Percentiles rank a stretch among this genome's conserved stretches.
These are phyloP conservation scores for Tragelaphus buxtoni DNA, from an alignment of 2,113 vertebrate species.

Conservation along the genomic window DNA sequence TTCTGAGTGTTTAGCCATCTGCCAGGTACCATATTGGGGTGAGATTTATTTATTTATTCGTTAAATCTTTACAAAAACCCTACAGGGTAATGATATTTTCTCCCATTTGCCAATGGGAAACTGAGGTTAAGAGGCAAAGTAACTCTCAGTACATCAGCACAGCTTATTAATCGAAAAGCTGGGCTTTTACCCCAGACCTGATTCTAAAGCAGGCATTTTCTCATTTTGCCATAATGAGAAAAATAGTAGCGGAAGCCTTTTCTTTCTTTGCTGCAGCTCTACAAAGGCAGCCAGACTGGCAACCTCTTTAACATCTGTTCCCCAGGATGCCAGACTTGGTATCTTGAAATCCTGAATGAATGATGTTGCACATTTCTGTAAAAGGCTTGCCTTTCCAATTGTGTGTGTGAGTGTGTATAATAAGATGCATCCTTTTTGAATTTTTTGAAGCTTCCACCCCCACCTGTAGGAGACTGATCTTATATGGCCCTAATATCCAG, in stretches of 20 bases:
- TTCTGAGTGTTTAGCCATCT: neutral
- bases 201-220: neutral
- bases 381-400: neutral
- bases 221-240: neutral
- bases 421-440: neutral
- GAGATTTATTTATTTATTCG: slow-evolving; percentile 23
- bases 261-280: neutral
- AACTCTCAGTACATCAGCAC: neutral
- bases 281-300: neutral
- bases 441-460: neutral
- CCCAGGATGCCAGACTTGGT: neutral
- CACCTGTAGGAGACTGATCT: neutral
- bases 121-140: neutral
- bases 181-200: neutral
- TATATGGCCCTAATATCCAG: no score
- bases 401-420: neutral
- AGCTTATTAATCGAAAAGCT: neutral
- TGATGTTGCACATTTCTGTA: neutral
- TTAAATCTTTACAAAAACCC: neutral
- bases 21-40: neutral
- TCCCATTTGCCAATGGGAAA: neutral
- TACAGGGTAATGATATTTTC: neutral
- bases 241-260: neutral
- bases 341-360: neutral
- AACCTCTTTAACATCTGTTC: neutral